Conservation (phyloP, 2,113 vertebrate species). For the Pyrgilauda ruficollis region DNA sequence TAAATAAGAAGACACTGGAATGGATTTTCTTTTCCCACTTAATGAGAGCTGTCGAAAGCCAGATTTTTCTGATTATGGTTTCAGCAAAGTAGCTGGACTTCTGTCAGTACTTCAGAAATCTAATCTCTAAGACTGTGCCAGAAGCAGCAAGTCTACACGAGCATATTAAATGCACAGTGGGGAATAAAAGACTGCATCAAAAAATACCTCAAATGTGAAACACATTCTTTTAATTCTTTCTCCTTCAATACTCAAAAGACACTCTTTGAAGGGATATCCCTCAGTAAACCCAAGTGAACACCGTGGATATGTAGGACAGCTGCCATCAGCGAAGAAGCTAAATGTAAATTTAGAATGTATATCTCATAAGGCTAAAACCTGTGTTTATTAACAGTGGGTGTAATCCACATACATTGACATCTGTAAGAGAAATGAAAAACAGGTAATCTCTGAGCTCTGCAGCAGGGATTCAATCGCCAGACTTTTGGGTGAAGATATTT, state of each 20-base stretch:
- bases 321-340: not conserved
- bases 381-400: not conserved
- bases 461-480: not conserved
- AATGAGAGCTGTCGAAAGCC: not conserved
- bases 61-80: not conserved
- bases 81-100: not conserved
- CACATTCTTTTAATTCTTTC: not conserved
- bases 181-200: not conserved
- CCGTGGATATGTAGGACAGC: not conserved
- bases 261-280: not conserved
- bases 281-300: not conserved
- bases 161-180: not conserved
- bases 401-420: not conserved
- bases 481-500: not conserved
- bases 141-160: not conserved
- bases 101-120: not conserved
- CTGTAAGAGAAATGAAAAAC: not conserved
- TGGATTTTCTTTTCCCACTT: not conserved
- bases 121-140: not conserved
- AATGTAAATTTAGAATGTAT: not conserved
- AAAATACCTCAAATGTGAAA: not conserved
- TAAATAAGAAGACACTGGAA: not conserved
- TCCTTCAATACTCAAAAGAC: not conserved
- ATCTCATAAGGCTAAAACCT: not conserved
- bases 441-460: not conserved